A percentile compares a stretch with the other conserved stretches of the same genome.
Evolutionary conservation across 2,888 invertebrate species (phyloP).

Genomic region (Coelopa pilipes): DNA sequence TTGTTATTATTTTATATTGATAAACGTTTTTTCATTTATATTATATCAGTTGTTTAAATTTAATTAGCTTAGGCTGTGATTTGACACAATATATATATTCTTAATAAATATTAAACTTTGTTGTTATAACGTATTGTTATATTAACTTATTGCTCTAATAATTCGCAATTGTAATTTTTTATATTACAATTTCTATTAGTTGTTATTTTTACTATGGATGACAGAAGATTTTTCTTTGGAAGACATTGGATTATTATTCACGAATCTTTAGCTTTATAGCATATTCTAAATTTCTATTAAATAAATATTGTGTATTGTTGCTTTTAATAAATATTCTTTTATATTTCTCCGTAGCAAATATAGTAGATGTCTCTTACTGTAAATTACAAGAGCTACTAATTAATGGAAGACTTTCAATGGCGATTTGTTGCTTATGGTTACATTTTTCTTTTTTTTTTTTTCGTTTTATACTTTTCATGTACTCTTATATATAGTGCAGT

Average conservation of each 20-base stretch:
- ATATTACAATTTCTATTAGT: conserved; percentile 3
- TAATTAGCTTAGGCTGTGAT: background rate
- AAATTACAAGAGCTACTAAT: conserved; percentile 28
- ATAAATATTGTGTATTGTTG: background rate
- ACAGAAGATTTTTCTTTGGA: conserved; percentile 30
- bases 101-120: conserved; percentile 44
- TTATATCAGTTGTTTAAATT: conserved; percentile 19
- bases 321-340: conserved; percentile 7
- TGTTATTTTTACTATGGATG: background rate
- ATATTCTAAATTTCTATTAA: background rate
- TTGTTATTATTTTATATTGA: conserved; percentile 11
- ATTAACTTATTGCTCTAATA: conserved; percentile 37
- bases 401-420: conserved; percentile 68
- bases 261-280: background rate
- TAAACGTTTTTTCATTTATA: conserved; percentile 17
- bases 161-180: conserved; percentile 41
- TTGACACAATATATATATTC: background rate
- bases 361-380: conserved; percentile 31
- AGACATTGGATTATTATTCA: conserved; percentile 33
- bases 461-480: background rate
- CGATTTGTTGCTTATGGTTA: conserved; percentile 65
- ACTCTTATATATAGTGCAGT: background rate
- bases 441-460: background rate
- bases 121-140: too few relatives aligned
- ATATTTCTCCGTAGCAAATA: conserved; percentile 1